Evolutionary conservation across 2,113 vertebrate species (phyloP), one percentile per base, ranked within the genome.

Genomic region (Benitochromis conjunctus): DNA sequence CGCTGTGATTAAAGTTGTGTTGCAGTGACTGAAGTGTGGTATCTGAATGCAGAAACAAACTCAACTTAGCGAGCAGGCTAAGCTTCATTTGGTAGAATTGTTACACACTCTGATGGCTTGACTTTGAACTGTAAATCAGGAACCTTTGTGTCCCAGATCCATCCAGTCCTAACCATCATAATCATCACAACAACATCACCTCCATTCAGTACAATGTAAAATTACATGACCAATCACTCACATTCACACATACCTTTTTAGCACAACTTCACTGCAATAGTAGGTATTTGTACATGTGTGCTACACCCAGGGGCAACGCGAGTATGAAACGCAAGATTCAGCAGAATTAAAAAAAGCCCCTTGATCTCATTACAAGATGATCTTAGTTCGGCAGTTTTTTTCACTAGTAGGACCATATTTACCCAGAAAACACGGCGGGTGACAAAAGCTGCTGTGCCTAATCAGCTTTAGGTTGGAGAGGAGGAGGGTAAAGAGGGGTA

Each of bases 311-410:
- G 24, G 92, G 93, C 84, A 80, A 88, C 54, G 86, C 64, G 78
- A 77, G 87, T 79, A 82, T 79, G 66, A 92, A 93, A 92, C 57
- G 78, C 81, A 79, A 38, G 88, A 86, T 85, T 94, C 94, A 92
- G 91, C 89, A 85, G 87, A 93, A 90, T 88, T 84, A 1, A 26
- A 83, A 89, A 86, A 86, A 91, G 71, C 79, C 84, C 87, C 79
- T 82, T 89, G 91, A 94, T 95, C 92, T 94, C 91, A 90, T 94
- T 92, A 94, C 81, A 86, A 92, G 87, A 94, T 90, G 46, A 88
- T 86, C 85, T 86, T 91, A 66, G 77, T 92, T 92, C 82, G 46
- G 89, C 91, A 93, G 38, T 31, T 92, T 95, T 94, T 94, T 95
- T 88, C 90, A 94, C 89, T 92, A 81, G 77, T 84, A 87, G 69